Percentiles rank a stretch among this genome's conserved stretches.
phyloP scores from a whole-genome alignment of 2,113 vertebrate genomes.

The Pycnonotus jocosus region DNA sequence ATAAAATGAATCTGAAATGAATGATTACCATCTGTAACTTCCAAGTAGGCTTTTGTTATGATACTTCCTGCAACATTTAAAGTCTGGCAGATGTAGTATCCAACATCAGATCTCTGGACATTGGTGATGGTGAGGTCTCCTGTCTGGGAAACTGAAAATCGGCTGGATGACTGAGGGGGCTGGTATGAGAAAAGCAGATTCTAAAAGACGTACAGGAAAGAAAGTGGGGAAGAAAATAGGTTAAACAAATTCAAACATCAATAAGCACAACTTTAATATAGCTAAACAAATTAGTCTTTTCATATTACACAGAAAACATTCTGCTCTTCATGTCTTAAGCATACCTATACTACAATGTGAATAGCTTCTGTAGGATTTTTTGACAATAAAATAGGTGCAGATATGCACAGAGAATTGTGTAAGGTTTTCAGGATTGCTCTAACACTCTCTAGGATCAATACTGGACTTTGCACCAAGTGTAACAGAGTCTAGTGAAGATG shows the following conservation, averaged over 20 bases:
- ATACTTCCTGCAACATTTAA: slow-evolving; percentile 98
- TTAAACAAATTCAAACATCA: neutral
- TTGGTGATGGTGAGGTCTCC: slow-evolving; percentile 96
- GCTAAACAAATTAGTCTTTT: neutral
- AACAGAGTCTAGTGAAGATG: neutral
- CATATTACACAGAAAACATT: neutral
- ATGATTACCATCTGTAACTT: slow-evolving; percentile 93
- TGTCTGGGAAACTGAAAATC: slow-evolving; percentile 95
- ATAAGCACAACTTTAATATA: neutral
- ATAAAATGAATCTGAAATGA: neutral
- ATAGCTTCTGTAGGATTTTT: neutral
- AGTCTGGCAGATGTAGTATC: slow-evolving; percentile 98
- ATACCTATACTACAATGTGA: neutral
- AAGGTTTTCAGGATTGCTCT: neutral
- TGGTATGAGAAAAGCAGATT: slow-evolving; percentile 97
- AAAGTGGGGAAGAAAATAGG: neutral
- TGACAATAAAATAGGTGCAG: neutral
- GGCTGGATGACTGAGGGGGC: slow-evolving; percentile 90
- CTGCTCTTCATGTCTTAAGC: neutral
- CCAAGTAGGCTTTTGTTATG: slow-evolving; percentile 95
- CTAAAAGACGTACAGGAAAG: slow-evolving; percentile 60
- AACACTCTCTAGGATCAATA: neutral
- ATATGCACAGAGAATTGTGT: neutral
- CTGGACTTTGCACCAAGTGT: neutral
- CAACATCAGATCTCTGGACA: slow-evolving; percentile 88